These are phyloP conservation scores for Isurus oxyrinchus DNA, from an alignment of 2,113 vertebrate species.

Conservation along the genomic window DNA sequence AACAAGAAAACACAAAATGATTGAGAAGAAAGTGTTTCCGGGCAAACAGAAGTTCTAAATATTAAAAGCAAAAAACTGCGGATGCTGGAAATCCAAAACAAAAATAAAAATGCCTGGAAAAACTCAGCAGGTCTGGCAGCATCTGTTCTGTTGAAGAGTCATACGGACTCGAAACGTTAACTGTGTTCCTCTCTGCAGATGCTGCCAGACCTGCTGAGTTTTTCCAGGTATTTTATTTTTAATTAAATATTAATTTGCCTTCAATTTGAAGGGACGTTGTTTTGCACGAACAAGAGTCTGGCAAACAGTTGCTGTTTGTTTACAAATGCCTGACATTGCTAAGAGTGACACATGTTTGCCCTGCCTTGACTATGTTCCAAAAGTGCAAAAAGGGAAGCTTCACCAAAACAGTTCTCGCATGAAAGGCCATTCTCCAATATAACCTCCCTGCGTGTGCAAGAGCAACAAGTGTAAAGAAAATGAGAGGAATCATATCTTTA, in stretches of 20 bases:
- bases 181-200: too few relatives aligned
- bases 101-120: too few relatives aligned
- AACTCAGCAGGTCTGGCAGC: too few relatives aligned
- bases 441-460: not conserved
- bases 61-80: too few relatives aligned
- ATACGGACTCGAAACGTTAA: too few relatives aligned
- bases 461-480: not conserved
- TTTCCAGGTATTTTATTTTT: too few relatives aligned
- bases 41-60: not conserved
- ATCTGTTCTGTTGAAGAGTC: too few relatives aligned
- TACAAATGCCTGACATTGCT: not conserved
- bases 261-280: not conserved
- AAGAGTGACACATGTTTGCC: not conserved
- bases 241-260: not conserved
- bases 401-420: not conserved
- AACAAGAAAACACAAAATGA: not conserved
- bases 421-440: not conserved
- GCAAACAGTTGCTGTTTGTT: not conserved
- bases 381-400: not conserved
- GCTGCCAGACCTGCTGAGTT: too few relatives aligned
- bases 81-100: too few relatives aligned
- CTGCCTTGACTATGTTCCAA: not conserved
- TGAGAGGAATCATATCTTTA: not conserved
- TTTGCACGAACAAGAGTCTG: not conserved
- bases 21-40: not conserved